These are phyloP conservation scores for Lota lota DNA, from an alignment of 2,113 vertebrate genomes.

Conservation along the genomic window DNA sequence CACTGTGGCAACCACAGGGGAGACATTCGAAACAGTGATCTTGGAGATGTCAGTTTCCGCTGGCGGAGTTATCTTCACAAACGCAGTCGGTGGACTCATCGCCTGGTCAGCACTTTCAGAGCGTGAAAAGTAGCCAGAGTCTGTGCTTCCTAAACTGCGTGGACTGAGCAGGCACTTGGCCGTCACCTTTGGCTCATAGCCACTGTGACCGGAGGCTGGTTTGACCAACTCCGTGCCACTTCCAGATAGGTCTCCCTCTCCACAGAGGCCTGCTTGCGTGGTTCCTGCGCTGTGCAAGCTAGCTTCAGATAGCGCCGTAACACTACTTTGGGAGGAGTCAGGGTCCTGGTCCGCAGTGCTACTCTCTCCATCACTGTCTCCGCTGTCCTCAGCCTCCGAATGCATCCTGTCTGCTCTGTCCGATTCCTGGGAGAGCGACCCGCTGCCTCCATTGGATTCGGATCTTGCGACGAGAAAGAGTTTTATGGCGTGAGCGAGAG, in stretches of 20 bases:
- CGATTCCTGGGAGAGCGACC: conserved; percentile 85
- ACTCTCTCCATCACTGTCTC: conserved; percentile 91
- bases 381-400: conserved; percentile 90
- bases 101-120: conserved; percentile 96
- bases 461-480: conserved; percentile 87
- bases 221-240: conserved; percentile 64
- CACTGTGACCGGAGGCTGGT: conserved; percentile 60
- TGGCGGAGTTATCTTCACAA: conserved; percentile 79
- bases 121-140: conserved; percentile 96
- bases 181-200: conserved; percentile 75
- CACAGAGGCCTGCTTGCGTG: conserved; percentile 51
- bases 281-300: conserved; percentile 68
- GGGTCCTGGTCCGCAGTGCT: conserved; percentile 80
- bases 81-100: conserved; percentile 88
- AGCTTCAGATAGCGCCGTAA: conserved; percentile 70
- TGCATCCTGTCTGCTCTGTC: conserved; percentile 87
- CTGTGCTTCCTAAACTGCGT: conserved; percentile 93
- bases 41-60: conserved; percentile 81
- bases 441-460: conserved; percentile 74
- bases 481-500: conserved; percentile 97
- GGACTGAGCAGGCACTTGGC: conserved; percentile 91
- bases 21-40: conserved; percentile 50
- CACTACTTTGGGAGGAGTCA: conserved; percentile 77
- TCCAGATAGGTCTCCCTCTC: conserved; percentile 44
- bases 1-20: conserved; percentile 71